These are phyloP conservation scores for Myotis pilosus DNA, from an alignment of 2,797 vertebrate genomes.

Conservation along the genomic window DNA sequence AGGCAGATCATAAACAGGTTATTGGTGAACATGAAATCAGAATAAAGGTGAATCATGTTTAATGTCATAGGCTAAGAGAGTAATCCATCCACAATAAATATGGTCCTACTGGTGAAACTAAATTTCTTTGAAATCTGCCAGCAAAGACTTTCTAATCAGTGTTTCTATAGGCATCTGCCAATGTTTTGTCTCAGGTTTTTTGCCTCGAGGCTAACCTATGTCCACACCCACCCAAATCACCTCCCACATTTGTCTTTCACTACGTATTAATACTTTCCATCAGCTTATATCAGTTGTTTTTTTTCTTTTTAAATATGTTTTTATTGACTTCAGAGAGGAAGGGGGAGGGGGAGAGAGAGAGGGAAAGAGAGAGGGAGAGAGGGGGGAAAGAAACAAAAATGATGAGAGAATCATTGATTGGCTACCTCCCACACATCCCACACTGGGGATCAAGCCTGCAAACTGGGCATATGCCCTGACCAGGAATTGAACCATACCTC, in stretches of 20 bases:
- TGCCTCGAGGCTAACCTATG: not conserved
- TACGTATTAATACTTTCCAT: not conserved
- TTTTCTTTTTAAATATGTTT: not conserved
- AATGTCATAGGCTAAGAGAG: not conserved
- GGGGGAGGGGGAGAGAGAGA: not conserved
- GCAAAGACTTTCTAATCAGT: not conserved
- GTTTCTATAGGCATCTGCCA: not conserved
- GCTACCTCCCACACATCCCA: no score
- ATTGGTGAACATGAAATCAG: slow-evolving; percentile 31
- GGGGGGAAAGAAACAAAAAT: not conserved
- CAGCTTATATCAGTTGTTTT: not conserved
- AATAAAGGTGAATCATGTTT: slow-evolving; percentile 15
- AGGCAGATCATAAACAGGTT: slow-evolving; percentile 29
- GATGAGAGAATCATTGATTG: no score
- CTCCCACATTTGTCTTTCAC: not conserved
- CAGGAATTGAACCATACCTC: no score
- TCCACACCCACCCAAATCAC: not conserved
- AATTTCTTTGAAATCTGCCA: slow-evolving; percentile 13
- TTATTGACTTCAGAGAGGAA: not conserved
- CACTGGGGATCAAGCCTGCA: no score
- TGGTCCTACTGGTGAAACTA: not conserved
- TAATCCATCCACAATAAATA: not conserved
- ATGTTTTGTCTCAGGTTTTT: not conserved
- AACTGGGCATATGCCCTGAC: not conserved
- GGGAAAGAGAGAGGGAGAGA: no score